Evolutionary conservation across 2,888 invertebrate species (phyloP), one percentile per base, ranked within the genome.

Genomic region (Eristalinus sepulchralis): DNA sequence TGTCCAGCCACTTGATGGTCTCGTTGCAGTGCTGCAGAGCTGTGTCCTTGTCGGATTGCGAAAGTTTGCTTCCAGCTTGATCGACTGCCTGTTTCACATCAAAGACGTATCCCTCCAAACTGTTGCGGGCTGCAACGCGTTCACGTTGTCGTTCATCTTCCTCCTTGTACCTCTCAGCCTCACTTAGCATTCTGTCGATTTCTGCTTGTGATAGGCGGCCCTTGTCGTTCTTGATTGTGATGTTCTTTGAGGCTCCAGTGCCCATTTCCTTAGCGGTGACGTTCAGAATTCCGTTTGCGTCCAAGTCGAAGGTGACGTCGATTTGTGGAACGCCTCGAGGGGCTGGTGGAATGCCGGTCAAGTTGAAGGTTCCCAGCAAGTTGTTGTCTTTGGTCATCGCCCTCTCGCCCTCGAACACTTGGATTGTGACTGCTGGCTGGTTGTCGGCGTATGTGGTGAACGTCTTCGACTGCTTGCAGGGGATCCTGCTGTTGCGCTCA

Each of bases 321-420:
- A 95, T 98, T 93, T 95, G 97, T 88, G 95, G 98, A 88, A 96
- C 98, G 91, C 96, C 98, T 88, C 95, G 96, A 79, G 95, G 98
- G 91, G 97, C 97, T 17, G 98, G 98, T 1, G 98, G 98, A 90
- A 99, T 98, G 36, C 98, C 98, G 8, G 97, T 96, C 71, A 99
- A 94, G 92, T 99, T 97, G 93, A 99, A 99, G 92, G 97, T 98
- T 79, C 99, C 99, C 86, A 99, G 94, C 63, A 97, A 94, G 92
- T 98, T 97, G 94, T 98, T 98, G 92, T 98, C 98, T 91, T 96
- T 97, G 88, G 98, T 98, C 97, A 98, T 96, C 60, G 97, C 97
- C 34, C 97, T 93, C 92, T 96, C 96, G 39, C 96, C 96, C 91
- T 97, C 96, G 90, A 94, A 95, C 20, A 96, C 96, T 91, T 96